Evolutionary conservation across 2,797 vertebrate species (phyloP), one percentile per base, ranked within the genome.

Genomic region (Crax fasciolata): DNA sequence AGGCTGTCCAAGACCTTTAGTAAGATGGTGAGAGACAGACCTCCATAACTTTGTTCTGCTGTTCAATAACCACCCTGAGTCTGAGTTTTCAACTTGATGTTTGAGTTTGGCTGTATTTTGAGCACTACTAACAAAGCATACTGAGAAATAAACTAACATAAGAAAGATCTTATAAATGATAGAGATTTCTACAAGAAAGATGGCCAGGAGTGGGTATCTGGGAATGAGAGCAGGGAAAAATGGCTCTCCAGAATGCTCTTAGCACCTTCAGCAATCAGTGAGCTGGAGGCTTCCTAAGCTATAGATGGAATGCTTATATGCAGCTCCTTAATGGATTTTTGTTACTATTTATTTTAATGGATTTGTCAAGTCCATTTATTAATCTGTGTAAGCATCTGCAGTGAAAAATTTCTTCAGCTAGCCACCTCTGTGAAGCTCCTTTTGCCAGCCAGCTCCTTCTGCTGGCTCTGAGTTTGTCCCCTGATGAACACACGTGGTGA

Each of bases 11-110:
- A 76, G 84, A 94, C 48, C 83, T 73, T 91, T 93, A 88, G 79
- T 95, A 87, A 94, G 80, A 81, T 94, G 84, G 84, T 94, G 90
- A 95, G 85, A 96, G 94, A 86, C 83, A 77, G 96, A 87, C 39
- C 84, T 96, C 70, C 24, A 4, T 44, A 79, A 83, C 66, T 93
- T 94, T 94, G 30, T 87, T 75, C 61, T 96, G 67, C 76, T 94
- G 25, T 90, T 70, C 65, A 61, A 57, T 77, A 90, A 68, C 24
- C 17, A 76, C 30, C 25, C 52, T 27, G 4, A 7, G 9, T 83
- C 93, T 87, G 62, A 83, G 27, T 89, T 95, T 90, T 87, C 49
- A 70, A 25, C 58, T 65, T 82, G 65, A 63, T 81, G 51, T 73
- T 90, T 80, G 46, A 84, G 55, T 93, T 90, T 92, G 83, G 48